A percentile compares a stretch with the other conserved stretches of the same genome.
These are phyloP conservation scores for Lutjanus erythropterus DNA, from an alignment of 2,113 vertebrate genomes.

Conservation along the genomic window DNA sequence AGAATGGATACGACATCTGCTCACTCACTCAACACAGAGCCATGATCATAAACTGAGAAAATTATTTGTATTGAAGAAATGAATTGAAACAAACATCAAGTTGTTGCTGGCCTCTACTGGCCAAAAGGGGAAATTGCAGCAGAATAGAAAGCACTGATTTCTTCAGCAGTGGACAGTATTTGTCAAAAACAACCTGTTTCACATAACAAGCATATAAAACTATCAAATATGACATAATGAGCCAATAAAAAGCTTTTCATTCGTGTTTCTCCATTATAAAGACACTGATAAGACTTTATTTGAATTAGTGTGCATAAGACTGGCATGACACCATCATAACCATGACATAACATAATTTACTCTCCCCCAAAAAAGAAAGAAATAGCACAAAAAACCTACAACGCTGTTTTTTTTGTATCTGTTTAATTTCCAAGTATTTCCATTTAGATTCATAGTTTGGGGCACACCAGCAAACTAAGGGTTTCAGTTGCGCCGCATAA, in stretches of 20 bases:
- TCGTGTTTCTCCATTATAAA: neutral
- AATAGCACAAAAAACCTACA: no score
- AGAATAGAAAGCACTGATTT: neutral
- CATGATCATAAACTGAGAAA: neutral
- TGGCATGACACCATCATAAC: no score
- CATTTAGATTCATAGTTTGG: no score
- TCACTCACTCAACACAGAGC: neutral
- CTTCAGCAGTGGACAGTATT: neutral
- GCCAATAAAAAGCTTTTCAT: neutral
- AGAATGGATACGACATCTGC: neutral
- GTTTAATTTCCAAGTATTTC: no score
- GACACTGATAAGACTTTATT: no score
- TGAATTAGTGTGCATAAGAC: no score
- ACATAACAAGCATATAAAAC: neutral
- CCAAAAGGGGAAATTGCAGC: slow-evolving; percentile 2
- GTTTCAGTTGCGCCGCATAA: no score
- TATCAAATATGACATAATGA: neutral
- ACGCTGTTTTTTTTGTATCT: no score
- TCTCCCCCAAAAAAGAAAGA: no score
- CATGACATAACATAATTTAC: no score
- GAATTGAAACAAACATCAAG: neutral
- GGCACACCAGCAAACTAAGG: no score
- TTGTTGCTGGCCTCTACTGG: slow-evolving; percentile 34
- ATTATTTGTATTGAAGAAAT: neutral
- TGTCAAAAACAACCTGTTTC: neutral